These are phyloP conservation scores for Silurus aristotelis DNA, from an alignment of 2,797 vertebrate genomes.

Conservation along the genomic window DNA sequence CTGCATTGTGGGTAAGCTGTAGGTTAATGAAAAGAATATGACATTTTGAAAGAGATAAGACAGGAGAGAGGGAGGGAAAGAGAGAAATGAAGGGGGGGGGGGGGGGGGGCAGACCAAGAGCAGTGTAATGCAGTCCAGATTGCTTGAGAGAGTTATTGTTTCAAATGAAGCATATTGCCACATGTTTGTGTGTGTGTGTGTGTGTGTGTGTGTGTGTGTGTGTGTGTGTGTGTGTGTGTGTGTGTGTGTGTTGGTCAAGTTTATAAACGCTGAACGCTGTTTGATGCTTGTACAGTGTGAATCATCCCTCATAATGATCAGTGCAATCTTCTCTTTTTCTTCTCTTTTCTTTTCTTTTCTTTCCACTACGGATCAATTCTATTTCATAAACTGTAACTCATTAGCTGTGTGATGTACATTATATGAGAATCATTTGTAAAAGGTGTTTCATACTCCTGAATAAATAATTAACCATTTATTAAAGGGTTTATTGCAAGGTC, in stretches of 20 bases:
- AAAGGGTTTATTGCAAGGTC: not conserved
- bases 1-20: conserved; percentile 69
- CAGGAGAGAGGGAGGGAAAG: conserved; percentile 3
- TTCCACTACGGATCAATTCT: not conserved
- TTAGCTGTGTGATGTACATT: not conserved
- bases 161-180: conserved; percentile 61
- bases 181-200: conserved; percentile 32
- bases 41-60: conserved; percentile 67
- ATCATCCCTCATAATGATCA: not conserved
- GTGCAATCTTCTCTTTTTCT: not conserved
- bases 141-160: conserved; percentile 59
- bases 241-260: conserved; percentile 45
- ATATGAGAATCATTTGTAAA: not conserved
- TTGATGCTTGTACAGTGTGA: not conserved
- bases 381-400: not conserved
- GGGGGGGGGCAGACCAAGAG: conserved; percentile 66
- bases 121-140: conserved; percentile 70
- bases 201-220: too few relatives aligned
- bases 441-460: not conserved
- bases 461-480: not conserved
- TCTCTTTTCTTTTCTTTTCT: not conserved
- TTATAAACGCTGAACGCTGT: conserved; percentile 43
- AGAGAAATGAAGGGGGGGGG: conserved; percentile 53
- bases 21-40: conserved; percentile 69
- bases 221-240: too few relatives aligned